Conservation (phyloP, 2,888 invertebrate genomes). For the Drosophila colorata region DNA sequence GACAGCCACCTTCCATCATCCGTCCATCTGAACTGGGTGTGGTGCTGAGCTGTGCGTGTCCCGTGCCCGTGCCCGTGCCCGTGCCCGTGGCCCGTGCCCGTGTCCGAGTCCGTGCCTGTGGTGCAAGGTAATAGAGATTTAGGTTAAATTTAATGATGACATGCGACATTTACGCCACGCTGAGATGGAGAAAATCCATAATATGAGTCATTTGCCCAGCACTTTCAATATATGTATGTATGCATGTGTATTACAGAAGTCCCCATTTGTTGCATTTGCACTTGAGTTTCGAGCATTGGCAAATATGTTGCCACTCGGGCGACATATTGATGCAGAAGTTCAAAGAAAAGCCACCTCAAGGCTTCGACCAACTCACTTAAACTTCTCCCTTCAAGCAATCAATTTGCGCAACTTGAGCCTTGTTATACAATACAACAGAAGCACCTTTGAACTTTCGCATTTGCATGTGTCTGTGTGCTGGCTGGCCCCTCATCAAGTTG, state of each 20-base stretch:
- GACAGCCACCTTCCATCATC: neutral
- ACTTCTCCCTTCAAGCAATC: constrained; percentile 52
- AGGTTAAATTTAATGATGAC: constrained; percentile 80
- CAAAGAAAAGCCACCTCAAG: constrained; percentile 68
- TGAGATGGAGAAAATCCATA: constrained; percentile 69
- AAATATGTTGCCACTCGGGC: constrained; percentile 51
- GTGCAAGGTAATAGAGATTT: constrained; percentile 74
- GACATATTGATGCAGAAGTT: constrained; percentile 59
- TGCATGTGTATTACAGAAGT: neutral
- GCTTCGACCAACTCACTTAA: constrained; percentile 33
- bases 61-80: constrained; percentile 8
- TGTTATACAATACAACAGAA: constrained; percentile 67
- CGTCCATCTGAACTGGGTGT: constrained; percentile 68
- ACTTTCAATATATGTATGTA: neutral
- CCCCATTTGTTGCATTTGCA: constrained; percentile 56
- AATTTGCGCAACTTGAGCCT: constrained; percentile 59
- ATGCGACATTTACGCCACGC: constrained; percentile 68
- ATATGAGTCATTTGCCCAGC: constrained; percentile 62
- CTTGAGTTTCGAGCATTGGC: constrained; percentile 50
- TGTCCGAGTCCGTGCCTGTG: constrained; percentile 11
- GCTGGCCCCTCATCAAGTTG: constrained; percentile 30
- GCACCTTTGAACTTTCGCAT: constrained; percentile 73
- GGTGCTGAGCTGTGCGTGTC: constrained; percentile 53
- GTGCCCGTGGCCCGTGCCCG: constrained; percentile 16
- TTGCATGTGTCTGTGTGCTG: neutral